Evolutionary conservation across 2,888 invertebrate species (phyloP).

Genomic region (Caenorhabditis sp.): DNA sequence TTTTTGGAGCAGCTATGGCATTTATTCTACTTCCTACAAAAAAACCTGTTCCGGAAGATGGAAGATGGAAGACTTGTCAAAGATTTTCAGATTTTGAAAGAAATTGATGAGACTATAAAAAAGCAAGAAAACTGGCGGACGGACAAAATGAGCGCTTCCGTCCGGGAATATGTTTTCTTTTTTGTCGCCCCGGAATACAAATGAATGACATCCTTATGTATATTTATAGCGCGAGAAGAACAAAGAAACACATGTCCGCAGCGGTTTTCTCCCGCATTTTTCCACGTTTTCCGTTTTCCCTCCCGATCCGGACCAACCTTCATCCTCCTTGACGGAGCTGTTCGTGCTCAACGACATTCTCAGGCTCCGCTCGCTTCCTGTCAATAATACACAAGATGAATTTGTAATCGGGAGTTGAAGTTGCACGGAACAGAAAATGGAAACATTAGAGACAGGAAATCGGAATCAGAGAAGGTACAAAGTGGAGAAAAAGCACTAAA

Average conservation of each 20-base stretch:
- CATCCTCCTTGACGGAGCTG: slow-evolving; percentile 52
- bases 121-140: neutral
- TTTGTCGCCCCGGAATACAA: slow-evolving; percentile 41
- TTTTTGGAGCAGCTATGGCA: slow-evolving; percentile 20
- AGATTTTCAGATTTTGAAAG: neutral
- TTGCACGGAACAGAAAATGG: neutral
- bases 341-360: slow-evolving; percentile 52
- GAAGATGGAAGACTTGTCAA: no score
- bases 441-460: neutral
- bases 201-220: slow-evolving; percentile 38
- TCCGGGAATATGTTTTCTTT: slow-evolving; percentile 10
- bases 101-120: neutral
- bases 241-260: slow-evolving; percentile 14
- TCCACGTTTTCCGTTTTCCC: neutral
- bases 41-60: neutral
- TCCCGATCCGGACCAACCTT: slow-evolving; percentile 29
- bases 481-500: slow-evolving; percentile 22
- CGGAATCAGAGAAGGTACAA: slow-evolving; percentile 4
- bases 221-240: slow-evolving; percentile 18
- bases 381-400: no score
- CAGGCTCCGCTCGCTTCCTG: slow-evolving; percentile 8
- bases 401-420: neutral
- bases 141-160: neutral
- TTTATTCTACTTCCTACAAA: slow-evolving; percentile 23
- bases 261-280: no score